These are phyloP conservation scores for Dexiosoma caninum DNA, from an alignment of 2,888 invertebrate species.

Conservation along the genomic window DNA sequence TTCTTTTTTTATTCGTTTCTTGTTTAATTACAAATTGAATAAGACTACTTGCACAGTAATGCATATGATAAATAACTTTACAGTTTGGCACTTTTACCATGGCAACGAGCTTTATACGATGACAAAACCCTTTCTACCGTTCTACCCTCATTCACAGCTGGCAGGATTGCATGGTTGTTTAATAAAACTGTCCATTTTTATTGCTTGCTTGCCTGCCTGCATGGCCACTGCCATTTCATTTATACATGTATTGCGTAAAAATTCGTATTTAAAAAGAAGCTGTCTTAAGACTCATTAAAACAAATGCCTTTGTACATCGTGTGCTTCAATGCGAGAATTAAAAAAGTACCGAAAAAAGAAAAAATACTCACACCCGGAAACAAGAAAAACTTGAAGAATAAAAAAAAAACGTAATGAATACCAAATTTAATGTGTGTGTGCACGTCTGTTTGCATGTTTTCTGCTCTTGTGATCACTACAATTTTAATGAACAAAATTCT, in stretches of 20 bases:
- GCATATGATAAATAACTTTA: too few species aligned
- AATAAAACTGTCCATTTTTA: background rate
- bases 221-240: slow-evolving; percentile 23
- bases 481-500: slow-evolving; percentile 51
- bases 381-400: background rate
- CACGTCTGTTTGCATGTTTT: slow-evolving; percentile 1
- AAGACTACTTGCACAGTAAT: too few species aligned
- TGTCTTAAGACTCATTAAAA: slow-evolving; percentile 47
- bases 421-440: background rate
- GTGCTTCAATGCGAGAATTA: slow-evolving; percentile 18
- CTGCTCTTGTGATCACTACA: slow-evolving; percentile 50
- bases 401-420: slow-evolving; percentile 9
- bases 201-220: too few species aligned
- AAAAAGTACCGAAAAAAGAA: slow-evolving; percentile 19
- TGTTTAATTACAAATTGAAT: too few species aligned
- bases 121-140: too few species aligned
- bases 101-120: too few species aligned
- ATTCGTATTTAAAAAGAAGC: slow-evolving; percentile 2
- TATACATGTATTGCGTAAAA: slow-evolving; percentile 28
- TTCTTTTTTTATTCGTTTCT: too few species aligned
- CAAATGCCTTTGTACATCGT: slow-evolving; percentile 25
- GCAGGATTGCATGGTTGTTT: too few species aligned
- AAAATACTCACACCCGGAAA: background rate
- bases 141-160: too few species aligned
- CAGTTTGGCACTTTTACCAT: too few species aligned